Evolutionary conservation across 2,113 vertebrate species (phyloP).

Genomic region (Zosterops hypoxanthus): DNA sequence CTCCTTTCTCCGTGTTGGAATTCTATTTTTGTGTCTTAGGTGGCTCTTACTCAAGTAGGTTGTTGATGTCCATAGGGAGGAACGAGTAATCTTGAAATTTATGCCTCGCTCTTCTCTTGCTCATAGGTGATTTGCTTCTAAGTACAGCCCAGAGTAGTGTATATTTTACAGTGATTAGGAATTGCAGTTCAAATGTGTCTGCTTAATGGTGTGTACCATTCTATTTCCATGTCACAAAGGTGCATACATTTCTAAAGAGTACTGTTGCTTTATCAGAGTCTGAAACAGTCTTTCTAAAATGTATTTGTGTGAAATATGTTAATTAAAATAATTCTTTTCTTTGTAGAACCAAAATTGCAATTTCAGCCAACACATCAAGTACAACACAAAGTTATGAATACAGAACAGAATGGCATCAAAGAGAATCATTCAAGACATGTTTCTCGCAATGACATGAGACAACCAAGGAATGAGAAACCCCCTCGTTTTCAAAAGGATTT

Average conservation of each 20-base stretch:
- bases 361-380: slow-evolving; percentile 77
- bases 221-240: neutral
- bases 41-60: neutral
- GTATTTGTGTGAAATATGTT: neutral
- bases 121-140: neutral
- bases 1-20: neutral
- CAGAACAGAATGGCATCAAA: slow-evolving; percentile 82
- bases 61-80: neutral
- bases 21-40: neutral
- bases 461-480: slow-evolving; percentile 88
- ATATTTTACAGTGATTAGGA: neutral
- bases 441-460: slow-evolving; percentile 82
- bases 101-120: neutral
- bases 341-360: slow-evolving; percentile 87
- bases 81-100: neutral
- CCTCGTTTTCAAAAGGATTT: slow-evolving; percentile 92
- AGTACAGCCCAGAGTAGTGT: neutral
- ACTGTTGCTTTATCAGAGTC: neutral
- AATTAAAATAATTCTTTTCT: slow-evolving; percentile 37
- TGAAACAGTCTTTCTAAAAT: neutral
- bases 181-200: neutral
- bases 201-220: neutral
- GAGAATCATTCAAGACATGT: slow-evolving; percentile 80
- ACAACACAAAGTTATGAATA: slow-evolving; percentile 73
- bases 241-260: neutral